These are phyloP conservation scores for Mormyrus proboscirostris DNA, from an alignment of 2,797 vertebrate genomes.

Conservation along the genomic window DNA sequence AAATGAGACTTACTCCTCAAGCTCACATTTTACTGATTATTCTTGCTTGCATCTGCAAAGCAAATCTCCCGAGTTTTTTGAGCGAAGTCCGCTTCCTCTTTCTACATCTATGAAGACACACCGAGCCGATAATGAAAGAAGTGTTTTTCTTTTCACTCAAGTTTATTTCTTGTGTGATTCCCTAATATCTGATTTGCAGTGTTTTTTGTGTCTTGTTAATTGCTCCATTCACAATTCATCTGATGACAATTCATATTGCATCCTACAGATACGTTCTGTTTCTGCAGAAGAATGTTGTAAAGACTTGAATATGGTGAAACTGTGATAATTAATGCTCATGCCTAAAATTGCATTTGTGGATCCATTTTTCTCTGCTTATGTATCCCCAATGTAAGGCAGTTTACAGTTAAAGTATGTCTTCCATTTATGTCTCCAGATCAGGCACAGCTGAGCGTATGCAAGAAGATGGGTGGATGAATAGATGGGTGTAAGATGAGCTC, in stretches of 20 bases:
- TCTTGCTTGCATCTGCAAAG: neutral
- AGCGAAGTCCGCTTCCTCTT: neutral
- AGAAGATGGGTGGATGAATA: neutral
- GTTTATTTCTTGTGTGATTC: neutral
- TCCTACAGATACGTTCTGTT: neutral
- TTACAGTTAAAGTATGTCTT: neutral
- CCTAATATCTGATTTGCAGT: neutral
- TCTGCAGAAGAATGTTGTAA: neutral
- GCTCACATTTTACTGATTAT: neutral
- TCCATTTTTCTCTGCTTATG: neutral
- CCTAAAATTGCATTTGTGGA: neutral
- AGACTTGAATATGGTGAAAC: neutral
- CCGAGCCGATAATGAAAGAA: neutral
- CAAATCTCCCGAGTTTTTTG: neutral
- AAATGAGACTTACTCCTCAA: neutral
- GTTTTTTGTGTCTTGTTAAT: neutral
- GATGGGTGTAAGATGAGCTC: neutral
- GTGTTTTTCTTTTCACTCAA: neutral
- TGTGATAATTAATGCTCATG: neutral
- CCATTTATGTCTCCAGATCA: neutral
- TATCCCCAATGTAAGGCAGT: neutral
- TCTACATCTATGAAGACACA: neutral
- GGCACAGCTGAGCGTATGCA: neutral
- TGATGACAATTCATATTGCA: neutral
- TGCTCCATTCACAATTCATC: neutral